Evolutionary conservation across 2,797 vertebrate genomes (phyloP), one percentile per base, ranked within the genome.

Genomic region (Rhodeus uyekii): DNA sequence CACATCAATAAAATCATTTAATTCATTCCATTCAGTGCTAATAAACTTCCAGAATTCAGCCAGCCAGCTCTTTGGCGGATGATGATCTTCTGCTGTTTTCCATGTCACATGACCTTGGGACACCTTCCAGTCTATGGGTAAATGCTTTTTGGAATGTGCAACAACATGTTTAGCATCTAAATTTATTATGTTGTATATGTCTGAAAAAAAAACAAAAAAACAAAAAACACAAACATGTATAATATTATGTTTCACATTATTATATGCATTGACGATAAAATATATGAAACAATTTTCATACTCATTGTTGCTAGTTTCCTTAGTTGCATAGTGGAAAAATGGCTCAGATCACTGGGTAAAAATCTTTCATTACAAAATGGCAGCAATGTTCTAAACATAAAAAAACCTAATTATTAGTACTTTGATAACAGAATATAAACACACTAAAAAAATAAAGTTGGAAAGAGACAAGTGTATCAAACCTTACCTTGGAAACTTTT

Each of bases 1-100:
- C 42, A 96, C 87, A 5, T 90, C 94, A 83, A 82, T 86, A 80
- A 96, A 94, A 36, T 46, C 4, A 29, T 84, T 85, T 86, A 97
- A 88, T 58, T 93, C 87, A 71, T 46, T 86, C 76, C 90, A 79
- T 1, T 94, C 89, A 76, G 2, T 82, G 72, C 91, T 92, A 63
- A 97, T 92, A 89, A 95, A 96, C 48, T 86, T 91, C 96, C 96
- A 96, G 85, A 96, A 92, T 44, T 93, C 87, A 76, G 85, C 69
- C 3, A 97, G 86, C 96, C 96, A 97, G 39, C 90, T 88, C 6
- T 85, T 84, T 42, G 96, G 94, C 29, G 96, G 96, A 81, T 96
- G 92, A 3, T 86, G 81, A 0, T 8, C 77, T 1, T 87, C 87
- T 48, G 34, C 58, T 3, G 85, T 81, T 76, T 90, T 84, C 96